A percentile compares a stretch with the other conserved stretches of the same genome.
Evolutionary conservation across 2,888 invertebrate species (phyloP).

Genomic region (Pristionchus entomophagus): DNA sequence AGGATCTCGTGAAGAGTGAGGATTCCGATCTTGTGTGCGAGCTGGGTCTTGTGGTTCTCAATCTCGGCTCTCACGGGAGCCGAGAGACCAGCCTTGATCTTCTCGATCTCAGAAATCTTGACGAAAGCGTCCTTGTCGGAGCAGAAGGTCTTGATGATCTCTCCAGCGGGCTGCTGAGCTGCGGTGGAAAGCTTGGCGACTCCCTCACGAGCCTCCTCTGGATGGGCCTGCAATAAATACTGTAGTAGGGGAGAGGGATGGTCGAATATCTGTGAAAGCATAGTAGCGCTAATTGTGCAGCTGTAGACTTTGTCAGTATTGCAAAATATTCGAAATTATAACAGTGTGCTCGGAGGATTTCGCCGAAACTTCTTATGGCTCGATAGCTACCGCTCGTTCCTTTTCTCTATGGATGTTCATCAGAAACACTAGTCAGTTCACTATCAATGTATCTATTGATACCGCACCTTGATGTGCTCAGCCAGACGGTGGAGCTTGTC

Average conservation of each 20-base stretch:
- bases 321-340: too few species aligned
- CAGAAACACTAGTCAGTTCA: too few species aligned
- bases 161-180: not conserved
- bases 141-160: conserved; percentile 20
- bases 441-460: too few species aligned
- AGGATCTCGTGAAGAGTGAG: conserved; percentile 26
- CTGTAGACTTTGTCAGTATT: too few species aligned
- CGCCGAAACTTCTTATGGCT: too few species aligned
- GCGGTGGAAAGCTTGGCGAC: not conserved
- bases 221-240: not conserved
- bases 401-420: too few species aligned
- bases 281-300: too few species aligned
- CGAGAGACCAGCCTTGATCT: not conserved
- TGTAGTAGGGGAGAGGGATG: too few species aligned
- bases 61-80: not conserved
- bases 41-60: conserved; percentile 29
- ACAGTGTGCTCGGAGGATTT: too few species aligned
- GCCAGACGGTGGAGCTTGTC: conserved; percentile 22
- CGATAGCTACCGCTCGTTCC: too few species aligned
- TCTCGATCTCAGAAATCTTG: not conserved
- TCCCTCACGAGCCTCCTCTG: conserved; percentile 8
- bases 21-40: conserved; percentile 32
- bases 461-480: conserved; percentile 34
- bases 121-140: conserved; percentile 6
- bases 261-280: too few species aligned